phyloP scores from a whole-genome alignment of 2,888 invertebrate species.

The Euclidia mi region DNA sequence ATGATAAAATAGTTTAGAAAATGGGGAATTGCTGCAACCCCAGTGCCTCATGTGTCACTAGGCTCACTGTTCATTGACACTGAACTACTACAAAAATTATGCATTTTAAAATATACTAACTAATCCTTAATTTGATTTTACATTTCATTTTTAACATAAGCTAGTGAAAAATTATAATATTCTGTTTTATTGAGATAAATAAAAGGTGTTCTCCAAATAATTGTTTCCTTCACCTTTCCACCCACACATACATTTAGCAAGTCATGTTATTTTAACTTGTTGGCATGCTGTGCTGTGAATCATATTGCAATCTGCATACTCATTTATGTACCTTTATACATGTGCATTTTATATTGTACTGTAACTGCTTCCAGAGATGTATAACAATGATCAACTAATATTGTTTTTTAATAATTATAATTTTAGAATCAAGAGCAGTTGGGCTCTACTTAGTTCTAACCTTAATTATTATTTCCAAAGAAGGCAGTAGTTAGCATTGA shows the following conservation, averaged over 20 bases:
- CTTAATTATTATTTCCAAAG: neutral
- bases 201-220: slow-evolving; percentile 84
- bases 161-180: slow-evolving; percentile 88
- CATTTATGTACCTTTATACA: slow-evolving; percentile 9
- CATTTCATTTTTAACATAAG: slow-evolving; percentile 81
- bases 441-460: neutral
- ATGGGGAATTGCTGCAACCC: slow-evolving; percentile 67
- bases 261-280: slow-evolving; percentile 79
- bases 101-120: slow-evolving; percentile 74
- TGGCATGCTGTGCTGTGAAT: slow-evolving; percentile 68
- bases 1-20: slow-evolving; percentile 54
- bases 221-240: slow-evolving; percentile 73
- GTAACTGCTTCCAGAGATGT: neutral
- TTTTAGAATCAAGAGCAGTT: too few species aligned
- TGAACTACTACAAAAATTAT: slow-evolving; percentile 62
- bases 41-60: slow-evolving; percentile 29
- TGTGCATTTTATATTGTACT: slow-evolving; percentile 1
- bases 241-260: slow-evolving; percentile 73
- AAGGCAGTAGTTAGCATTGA: neutral
- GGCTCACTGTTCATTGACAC: slow-evolving; percentile 46
- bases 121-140: slow-evolving; percentile 77
- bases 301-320: slow-evolving; percentile 40
- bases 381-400: too few species aligned
- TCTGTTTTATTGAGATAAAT: slow-evolving; percentile 88
- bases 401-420: too few species aligned